Evolutionary conservation across 2,797 vertebrate species (phyloP).

Genomic region (Leucoraja ocellata): DNA sequence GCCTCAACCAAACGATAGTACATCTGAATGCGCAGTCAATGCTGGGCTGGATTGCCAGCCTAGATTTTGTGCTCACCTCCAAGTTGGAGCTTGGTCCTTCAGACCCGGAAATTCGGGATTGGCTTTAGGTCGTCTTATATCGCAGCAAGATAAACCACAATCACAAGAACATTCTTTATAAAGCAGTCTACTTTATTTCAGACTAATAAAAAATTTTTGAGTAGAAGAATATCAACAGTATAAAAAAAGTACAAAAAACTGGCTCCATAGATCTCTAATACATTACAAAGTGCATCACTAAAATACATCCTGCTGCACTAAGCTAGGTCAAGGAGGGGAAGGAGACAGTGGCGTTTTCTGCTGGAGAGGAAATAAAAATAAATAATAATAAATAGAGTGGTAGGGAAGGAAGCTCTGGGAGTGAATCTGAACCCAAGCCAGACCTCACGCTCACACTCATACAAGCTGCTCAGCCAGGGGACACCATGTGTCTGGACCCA

Average conservation of each 20-base stretch:
- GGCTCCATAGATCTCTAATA: constrained; percentile 73
- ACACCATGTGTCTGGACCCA: too few relatives aligned
- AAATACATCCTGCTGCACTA: constrained; percentile 73
- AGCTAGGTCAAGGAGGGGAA: constrained; percentile 45
- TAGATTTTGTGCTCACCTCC: neutral
- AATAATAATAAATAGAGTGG: constrained; percentile 37
- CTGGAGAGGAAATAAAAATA: constrained; percentile 47
- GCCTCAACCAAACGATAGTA: neutral
- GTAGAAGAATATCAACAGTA: constrained; percentile 72
- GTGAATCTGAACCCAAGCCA: neutral
- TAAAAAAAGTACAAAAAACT: constrained; percentile 93
- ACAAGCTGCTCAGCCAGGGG: neutral
- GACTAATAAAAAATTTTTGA: constrained; percentile 60
- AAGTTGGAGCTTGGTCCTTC: neutral
- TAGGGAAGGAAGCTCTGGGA: neutral
- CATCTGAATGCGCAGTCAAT: neutral
- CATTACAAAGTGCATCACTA: constrained; percentile 93
- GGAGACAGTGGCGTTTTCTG: constrained; percentile 51
- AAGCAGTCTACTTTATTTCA: constrained; percentile 62
- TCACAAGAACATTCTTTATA: constrained; percentile 23
- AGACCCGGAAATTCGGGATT: too few relatives aligned
- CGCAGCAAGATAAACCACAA: neutral
- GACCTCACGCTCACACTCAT: neutral
- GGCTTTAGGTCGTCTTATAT: neutral
- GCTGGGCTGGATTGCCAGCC: neutral